Conservation (phyloP, 2,113 vertebrate species). For the Neotragus pygmaeus region DNA sequence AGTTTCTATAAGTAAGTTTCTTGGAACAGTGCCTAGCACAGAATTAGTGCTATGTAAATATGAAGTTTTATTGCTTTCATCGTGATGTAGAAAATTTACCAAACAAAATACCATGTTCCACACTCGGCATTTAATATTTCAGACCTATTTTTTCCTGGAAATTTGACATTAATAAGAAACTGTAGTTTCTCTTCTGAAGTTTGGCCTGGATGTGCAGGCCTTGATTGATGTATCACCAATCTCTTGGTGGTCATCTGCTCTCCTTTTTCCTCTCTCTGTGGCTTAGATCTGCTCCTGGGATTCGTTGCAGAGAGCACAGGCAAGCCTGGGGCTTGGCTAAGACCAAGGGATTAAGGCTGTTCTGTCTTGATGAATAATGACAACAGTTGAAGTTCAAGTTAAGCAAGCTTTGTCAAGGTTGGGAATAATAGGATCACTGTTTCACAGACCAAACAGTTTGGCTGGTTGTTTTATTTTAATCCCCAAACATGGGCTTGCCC, state of each 20-base stretch:
- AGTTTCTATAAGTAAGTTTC: not conserved
- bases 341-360: no score
- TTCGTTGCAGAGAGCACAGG: no score
- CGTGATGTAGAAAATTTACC: not conserved
- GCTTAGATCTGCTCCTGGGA: not conserved
- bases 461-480: not conserved
- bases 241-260: not conserved
- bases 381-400: not conserved
- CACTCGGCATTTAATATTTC: no score
- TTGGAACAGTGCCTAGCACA: not conserved
- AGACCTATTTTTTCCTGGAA: not conserved
- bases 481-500: not conserved
- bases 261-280: not conserved
- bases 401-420: not conserved
- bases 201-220: not conserved
- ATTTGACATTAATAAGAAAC: not conserved
- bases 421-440: not conserved
- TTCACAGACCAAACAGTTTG: not conserved
- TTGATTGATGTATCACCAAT: not conserved
- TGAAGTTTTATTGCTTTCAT: not conserved
- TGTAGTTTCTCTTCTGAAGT: not conserved
- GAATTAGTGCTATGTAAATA: not conserved
- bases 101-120: not conserved
- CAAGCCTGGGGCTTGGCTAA: not conserved
- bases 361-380: not conserved